Percentiles rank a stretch among this genome's conserved stretches.
Conservation (phyloP, 1,140 invertebrate species). For the Cydia pomonella region DNA sequence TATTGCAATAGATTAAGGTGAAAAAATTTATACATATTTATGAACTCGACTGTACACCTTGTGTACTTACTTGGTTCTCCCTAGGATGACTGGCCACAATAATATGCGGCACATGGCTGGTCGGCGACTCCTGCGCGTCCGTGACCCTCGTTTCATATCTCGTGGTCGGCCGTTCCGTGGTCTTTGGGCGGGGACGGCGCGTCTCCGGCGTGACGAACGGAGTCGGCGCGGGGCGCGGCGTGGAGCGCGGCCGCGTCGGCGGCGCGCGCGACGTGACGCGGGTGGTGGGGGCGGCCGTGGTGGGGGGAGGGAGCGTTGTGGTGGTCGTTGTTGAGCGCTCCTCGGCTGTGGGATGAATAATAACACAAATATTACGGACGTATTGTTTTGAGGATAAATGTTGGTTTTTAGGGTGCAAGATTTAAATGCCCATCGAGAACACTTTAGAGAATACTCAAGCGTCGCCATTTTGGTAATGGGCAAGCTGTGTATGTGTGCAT, state of each 20-base stretch:
- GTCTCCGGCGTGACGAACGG: slow-evolving; percentile 50
- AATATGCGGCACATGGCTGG: slow-evolving; percentile 80
- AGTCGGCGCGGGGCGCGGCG: slow-evolving; percentile 52
- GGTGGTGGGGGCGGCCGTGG: slow-evolving; percentile 30
- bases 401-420: too few species aligned
- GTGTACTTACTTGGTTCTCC: slow-evolving; percentile 73
- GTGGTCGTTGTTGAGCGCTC: slow-evolving; percentile 61
- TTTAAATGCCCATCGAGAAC: too few species aligned
- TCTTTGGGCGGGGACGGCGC: slow-evolving; percentile 53
- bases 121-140: slow-evolving; percentile 61
- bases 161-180: slow-evolving; percentile 58
- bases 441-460: too few species aligned
- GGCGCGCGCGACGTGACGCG: slow-evolving; percentile 35
- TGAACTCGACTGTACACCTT: too few species aligned
- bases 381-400: too few species aligned
- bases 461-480: too few species aligned
- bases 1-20: too few species aligned
- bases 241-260: slow-evolving; percentile 44
- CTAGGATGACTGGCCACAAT: slow-evolving; percentile 85
- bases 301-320: slow-evolving; percentile 48
- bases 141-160: slow-evolving; percentile 62
- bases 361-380: too few species aligned
- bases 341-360: slow-evolving; percentile 48
- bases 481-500: too few species aligned
- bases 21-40: too few species aligned